Evolutionary conservation across 2,113 vertebrate genomes (phyloP), one percentile per base, ranked within the genome.

Genomic region (Strix uralensis): DNA sequence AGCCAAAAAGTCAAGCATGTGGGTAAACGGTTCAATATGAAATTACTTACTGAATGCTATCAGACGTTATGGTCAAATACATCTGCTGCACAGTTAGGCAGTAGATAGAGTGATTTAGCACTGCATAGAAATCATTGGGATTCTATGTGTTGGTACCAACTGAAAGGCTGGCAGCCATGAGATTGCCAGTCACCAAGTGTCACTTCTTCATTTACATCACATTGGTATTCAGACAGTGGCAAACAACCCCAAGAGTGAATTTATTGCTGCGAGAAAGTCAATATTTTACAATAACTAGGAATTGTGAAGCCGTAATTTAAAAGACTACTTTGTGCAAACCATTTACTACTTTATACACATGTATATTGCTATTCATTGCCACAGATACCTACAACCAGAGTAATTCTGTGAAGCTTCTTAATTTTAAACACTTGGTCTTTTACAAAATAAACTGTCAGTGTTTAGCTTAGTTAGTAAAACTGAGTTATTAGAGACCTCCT

Each of bases 281-380:
- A 97, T 98, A 98, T 95, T 98, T 98, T 95, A 95, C 87, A 96
- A 96, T 98, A 97, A 97, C 77, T 81, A 96, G 93, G 95, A 87
- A 88, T 94, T 95, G 86, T 96, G 94, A 95, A 92, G 77, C 80
- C 93, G 71, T 94, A 82, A 97, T 97, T 97, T 97, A 97, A 97
- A 98, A 97, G 92, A 51, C 90, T 88, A 81, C 94, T 97, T 85
- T 96, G 87, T 86, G 67, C 71, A 97, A 88, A 88, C 65, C 61
- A 81, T 92, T 98, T 97, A 77, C 91, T 97, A 46, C 93, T 97
- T 97, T 88, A 93, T 86, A 78, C 40, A 75, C 80, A 57, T 25
- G 23, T 86, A 63, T 85, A 90, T 92, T 88, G 72, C 83, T 97
- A 83, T 91, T 97, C 95, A 93, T 96, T 88, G 91, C 88, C 85